phyloP scores from a whole-genome alignment of 2,888 invertebrate genomes.

The Chymomyza fuscimana region DNA sequence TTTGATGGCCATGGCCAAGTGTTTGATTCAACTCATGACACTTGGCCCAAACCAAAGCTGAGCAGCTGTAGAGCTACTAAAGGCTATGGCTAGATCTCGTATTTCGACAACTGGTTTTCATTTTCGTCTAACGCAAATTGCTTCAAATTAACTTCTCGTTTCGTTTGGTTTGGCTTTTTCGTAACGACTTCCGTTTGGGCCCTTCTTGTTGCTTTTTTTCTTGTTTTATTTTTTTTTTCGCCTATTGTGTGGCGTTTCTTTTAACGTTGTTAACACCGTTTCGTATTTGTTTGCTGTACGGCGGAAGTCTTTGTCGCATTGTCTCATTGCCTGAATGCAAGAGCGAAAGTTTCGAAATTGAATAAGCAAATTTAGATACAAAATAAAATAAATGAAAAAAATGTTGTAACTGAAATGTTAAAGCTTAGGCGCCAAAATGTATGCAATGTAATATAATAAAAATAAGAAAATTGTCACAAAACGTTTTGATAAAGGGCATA shows the following conservation, averaged over 20 bases:
- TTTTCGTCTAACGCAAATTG: conserved; percentile 55
- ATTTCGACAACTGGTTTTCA: conserved; percentile 24
- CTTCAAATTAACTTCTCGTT: conserved; percentile 66
- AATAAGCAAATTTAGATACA: no score
- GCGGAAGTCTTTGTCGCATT: neutral
- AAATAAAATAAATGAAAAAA: conserved; percentile 11
- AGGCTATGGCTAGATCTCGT: neutral
- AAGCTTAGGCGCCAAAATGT: neutral
- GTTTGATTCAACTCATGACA: conserved; percentile 7
- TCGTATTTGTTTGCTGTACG: conserved; percentile 30
- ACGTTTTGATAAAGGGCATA: conserved; percentile 2
- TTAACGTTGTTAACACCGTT: conserved; percentile 12
- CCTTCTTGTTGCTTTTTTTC: neutral
- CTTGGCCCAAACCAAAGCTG: neutral
- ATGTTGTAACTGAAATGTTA: conserved; percentile 18
- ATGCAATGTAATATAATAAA: neutral
- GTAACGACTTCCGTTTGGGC: neutral
- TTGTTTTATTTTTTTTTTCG: neutral
- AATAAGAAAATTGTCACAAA: neutral
- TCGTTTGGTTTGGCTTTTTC: conserved; percentile 30
- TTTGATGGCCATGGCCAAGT: conserved; percentile 7
- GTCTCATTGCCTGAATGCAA: conserved; percentile 18
- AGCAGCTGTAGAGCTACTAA: no score
- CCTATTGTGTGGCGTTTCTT: neutral
- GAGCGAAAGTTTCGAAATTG: conserved; percentile 67